Base-by-base conservation (phyloP, 2,113 vertebrate species). In the Pseudolaguvia tuberculata region DNA sequence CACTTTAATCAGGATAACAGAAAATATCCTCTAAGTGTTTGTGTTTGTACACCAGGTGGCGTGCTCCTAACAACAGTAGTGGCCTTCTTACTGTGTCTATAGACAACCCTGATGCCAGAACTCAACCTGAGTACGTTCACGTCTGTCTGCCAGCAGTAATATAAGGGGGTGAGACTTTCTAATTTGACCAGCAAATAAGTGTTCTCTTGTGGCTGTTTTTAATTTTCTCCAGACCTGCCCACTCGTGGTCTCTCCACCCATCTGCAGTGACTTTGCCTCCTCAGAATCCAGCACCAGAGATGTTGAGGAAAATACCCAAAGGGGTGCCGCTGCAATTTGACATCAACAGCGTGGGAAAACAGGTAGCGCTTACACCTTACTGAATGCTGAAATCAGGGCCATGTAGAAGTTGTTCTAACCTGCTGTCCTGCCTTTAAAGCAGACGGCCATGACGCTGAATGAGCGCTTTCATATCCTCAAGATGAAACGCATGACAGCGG, bases 381-480 rank as follows among this genome's bases (percentile, higher is more conserved):
- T 20, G 3, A 23, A 13, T 25, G 12, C 5, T 4, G 12, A 29
- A 31, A 57, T 57, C 17, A 18, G 2, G 8, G 10, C 6, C 15
- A 0, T 18, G 15, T 20, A 13, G 17, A 5, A 0, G 57, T 10
- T 10, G 27, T 39, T 12, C 1, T 39, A 14, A 14, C 11, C 35
- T 31, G n/a, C 23, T n/a, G 6, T 31, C 52, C 23, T 55, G 4
- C 27, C 29, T 59, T 47, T 63, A 14, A 11, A 73, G 84, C 88
- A 97, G 94, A 99, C 97, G 9, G 91, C 92, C 14, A 95, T 99
- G 88, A 98, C 96, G 0, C 78, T 99, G 84, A 98, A 97, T 0
- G 96, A 99, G 57, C 91, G 95, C 23, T 99, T 98, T 86, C 94
- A 93, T 63, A 95, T 99, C 86, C 85, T 99, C 70, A 99, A 98